phyloP scores from a whole-genome alignment of 2,797 vertebrate genomes.

The Phrynocephalus vlangalii region DNA sequence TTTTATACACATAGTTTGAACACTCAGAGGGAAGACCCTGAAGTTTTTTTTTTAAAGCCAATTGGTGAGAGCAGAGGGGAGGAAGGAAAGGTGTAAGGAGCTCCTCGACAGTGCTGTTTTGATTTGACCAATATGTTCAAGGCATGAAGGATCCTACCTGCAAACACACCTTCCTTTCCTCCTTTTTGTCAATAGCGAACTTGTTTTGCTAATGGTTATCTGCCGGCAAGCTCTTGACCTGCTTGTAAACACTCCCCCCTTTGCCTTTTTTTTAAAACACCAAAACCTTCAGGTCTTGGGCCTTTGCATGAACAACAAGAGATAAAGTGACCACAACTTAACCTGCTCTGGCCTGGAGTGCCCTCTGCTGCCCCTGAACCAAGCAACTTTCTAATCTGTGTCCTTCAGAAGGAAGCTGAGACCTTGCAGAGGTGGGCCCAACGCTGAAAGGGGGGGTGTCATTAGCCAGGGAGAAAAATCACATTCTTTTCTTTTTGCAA shows the following conservation, averaged over 20 bases:
- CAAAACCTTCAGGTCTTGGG: constrained; percentile 85
- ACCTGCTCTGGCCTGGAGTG: constrained; percentile 94
- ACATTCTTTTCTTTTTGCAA: not conserved
- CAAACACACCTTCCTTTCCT: constrained; percentile 74
- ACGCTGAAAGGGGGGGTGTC: constrained; percentile 10
- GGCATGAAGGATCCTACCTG: constrained; percentile 75
- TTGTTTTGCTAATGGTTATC: constrained; percentile 97
- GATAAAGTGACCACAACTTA: constrained; percentile 94
- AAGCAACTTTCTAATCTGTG: constrained; percentile 86
- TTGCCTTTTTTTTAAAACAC: constrained; percentile 77
- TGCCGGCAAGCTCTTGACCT: constrained; percentile 97
- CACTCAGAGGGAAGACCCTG: not conserved
- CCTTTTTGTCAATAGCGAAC: constrained; percentile 81
- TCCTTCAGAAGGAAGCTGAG: constrained; percentile 70
- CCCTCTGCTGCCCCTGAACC: constrained; percentile 93
- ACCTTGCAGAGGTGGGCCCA: constrained; percentile 1
- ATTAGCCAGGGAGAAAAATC: constrained; percentile 47
- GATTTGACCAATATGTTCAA: constrained; percentile 38
- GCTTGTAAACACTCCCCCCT: constrained; percentile 89
- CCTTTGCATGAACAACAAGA: constrained; percentile 93
- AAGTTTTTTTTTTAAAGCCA: not conserved
- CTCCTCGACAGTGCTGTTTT: constrained; percentile 42
- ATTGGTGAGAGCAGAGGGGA: not conserved
- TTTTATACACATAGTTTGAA: constrained; percentile 18
- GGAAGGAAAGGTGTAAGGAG: constrained; percentile 41